These are phyloP conservation scores for Cerastoderma edule DNA, from an alignment of 2,888 invertebrate genomes.

Conservation along the genomic window DNA sequence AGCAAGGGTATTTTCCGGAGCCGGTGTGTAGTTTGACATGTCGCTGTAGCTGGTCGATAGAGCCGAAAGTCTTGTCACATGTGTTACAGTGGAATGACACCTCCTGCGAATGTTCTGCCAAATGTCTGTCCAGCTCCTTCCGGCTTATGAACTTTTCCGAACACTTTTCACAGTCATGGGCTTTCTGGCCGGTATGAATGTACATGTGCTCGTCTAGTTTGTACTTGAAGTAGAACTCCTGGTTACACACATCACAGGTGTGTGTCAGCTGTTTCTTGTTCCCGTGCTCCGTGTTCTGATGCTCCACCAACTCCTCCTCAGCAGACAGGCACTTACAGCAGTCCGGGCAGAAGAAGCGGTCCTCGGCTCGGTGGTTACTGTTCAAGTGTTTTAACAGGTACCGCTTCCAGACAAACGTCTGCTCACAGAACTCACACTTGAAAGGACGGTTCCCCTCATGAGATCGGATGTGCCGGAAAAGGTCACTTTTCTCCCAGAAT, in stretches of 20 bases:
- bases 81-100: constrained; percentile 59
- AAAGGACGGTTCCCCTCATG: constrained; percentile 59
- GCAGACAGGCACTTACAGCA: constrained; percentile 38
- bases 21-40: constrained; percentile 57
- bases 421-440: constrained; percentile 56
- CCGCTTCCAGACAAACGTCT: constrained; percentile 60
- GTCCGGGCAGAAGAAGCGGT: constrained; percentile 43
- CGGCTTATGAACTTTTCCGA: constrained; percentile 44
- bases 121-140: constrained; percentile 54
- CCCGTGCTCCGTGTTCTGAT: constrained; percentile 38
- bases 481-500: constrained; percentile 60
- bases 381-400: constrained; percentile 56
- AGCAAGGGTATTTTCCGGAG: constrained; percentile 43
- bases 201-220: constrained; percentile 59
- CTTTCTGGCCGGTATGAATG: constrained; percentile 53
- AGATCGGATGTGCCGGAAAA: constrained; percentile 52
- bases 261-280: constrained; percentile 50
- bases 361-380: constrained; percentile 48
- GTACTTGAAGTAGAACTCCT: constrained; percentile 60
- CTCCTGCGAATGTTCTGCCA: constrained; percentile 50
- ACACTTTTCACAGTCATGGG: constrained; percentile 57
- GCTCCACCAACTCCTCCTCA: constrained; percentile 35
- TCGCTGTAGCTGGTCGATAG: constrained; percentile 50
- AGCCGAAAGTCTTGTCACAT: constrained; percentile 53
- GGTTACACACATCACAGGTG: constrained; percentile 43